A percentile compares a stretch with the other conserved stretches of the same genome.
These are phyloP conservation scores for Dascillus cervinus DNA, from an alignment of 2,888 invertebrate genomes.

Conservation along the genomic window DNA sequence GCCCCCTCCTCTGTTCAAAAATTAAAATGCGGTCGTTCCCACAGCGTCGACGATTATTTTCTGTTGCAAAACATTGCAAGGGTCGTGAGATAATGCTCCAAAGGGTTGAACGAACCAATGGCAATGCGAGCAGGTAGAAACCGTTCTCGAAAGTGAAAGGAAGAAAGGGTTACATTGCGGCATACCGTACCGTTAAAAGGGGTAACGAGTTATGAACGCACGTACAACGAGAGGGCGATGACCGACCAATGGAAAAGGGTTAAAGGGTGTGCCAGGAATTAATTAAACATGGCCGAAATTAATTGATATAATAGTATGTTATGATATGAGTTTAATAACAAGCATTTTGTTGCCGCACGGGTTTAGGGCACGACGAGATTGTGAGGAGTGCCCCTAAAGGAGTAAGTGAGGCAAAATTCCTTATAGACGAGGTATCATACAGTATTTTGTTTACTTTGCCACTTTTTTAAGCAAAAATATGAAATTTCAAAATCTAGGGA, in stretches of 20 bases:
- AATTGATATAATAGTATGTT: too few species aligned
- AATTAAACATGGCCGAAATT: constrained; percentile 14
- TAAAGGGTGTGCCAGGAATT: constrained; percentile 27
- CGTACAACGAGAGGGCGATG: constrained; percentile 6
- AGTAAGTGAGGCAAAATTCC: too few species aligned
- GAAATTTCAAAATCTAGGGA: too few species aligned
- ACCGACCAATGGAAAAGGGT: constrained; percentile 25
- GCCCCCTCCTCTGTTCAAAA: constrained; percentile 13
- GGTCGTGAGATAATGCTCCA: constrained; percentile 9
- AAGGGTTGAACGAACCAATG: constrained; percentile 21
- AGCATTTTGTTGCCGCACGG: too few species aligned
- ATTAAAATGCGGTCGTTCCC: constrained; percentile 11
- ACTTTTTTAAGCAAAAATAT: too few species aligned
- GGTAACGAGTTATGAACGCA: too few species aligned
- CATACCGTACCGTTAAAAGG: neutral
- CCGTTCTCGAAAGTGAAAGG: constrained; percentile 20
- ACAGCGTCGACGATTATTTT: constrained; percentile 4
- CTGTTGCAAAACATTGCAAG: constrained; percentile 14
- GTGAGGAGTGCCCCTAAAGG: too few species aligned
- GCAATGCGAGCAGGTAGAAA: constrained; percentile 29
- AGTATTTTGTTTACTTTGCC: too few species aligned
- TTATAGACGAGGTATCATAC: too few species aligned
- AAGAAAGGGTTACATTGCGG: constrained; percentile 23
- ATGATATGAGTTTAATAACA: too few species aligned
- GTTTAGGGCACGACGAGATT: too few species aligned